A percentile compares a stretch with the other conserved stretches of the same genome.
Evolutionary conservation across 2,797 vertebrate species (phyloP).

Genomic region (Rhinella marina): DNA sequence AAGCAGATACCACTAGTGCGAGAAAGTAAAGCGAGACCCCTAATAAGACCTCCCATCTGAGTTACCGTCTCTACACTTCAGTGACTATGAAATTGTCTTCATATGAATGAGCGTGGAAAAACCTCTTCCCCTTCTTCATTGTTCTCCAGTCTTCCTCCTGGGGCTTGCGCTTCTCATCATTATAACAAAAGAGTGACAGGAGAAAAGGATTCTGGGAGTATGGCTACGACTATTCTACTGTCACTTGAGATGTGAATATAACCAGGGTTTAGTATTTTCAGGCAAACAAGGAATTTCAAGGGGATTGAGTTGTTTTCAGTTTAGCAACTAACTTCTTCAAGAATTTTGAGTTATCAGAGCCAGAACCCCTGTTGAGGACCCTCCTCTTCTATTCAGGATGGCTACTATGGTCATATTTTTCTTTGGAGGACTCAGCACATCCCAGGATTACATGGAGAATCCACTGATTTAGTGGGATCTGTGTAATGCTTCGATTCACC

Average conservation of each 20-base stretch:
- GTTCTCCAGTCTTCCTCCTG: slow-evolving; percentile 14
- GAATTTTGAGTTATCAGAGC: neutral
- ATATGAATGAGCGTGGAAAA: slow-evolving; percentile 32
- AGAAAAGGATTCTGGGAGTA: slow-evolving; percentile 34
- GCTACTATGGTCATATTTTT: neutral
- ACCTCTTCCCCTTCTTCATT: slow-evolving; percentile 15
- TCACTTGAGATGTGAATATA: neutral
- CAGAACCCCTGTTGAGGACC: neutral
- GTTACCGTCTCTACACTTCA: slow-evolving; percentile 37
- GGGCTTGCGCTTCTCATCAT: slow-evolving; percentile 37
- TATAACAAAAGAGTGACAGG: slow-evolving; percentile 11
- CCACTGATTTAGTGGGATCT: neutral
- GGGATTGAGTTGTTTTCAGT: too few species aligned
- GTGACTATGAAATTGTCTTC: slow-evolving; percentile 54
- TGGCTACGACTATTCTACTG: neutral
- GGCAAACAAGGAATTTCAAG: too few species aligned
- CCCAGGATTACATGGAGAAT: neutral
- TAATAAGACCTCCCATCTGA: slow-evolving; percentile 33
- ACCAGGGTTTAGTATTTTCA: neutral
- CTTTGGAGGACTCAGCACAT: neutral
- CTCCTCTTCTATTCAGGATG: neutral
- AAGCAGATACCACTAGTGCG: slow-evolving; percentile 12
- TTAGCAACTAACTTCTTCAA: neutral
- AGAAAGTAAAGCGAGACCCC: neutral
- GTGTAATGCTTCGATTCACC: neutral